phyloP scores from a whole-genome alignment of 2,888 invertebrate species.

The Dryobotodes eremita region DNA sequence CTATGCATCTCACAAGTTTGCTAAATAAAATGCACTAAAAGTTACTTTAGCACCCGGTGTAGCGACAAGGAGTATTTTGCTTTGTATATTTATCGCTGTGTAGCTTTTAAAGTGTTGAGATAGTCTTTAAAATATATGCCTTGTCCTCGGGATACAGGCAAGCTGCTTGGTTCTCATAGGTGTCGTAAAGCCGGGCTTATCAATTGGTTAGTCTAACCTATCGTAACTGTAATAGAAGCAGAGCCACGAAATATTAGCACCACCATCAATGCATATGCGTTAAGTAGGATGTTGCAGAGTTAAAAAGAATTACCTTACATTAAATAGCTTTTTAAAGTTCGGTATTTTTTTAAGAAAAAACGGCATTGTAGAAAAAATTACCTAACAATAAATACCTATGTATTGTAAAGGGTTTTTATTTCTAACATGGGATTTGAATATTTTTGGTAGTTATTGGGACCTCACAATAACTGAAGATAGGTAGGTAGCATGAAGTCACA shows the following conservation, averaged over 20 bases:
- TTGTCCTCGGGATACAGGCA: background rate
- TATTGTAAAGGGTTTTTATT: too few relatives aligned
- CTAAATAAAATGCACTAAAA: conserved; percentile 69
- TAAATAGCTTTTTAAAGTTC: too few relatives aligned
- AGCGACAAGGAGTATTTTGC: conserved; percentile 34
- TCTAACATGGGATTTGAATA: too few relatives aligned
- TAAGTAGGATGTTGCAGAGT: too few relatives aligned
- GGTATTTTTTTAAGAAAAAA: too few relatives aligned
- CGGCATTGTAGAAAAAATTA: too few relatives aligned
- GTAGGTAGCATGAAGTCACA: too few relatives aligned
- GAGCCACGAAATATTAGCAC: background rate
- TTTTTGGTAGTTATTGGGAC: too few relatives aligned
- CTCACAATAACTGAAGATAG: too few relatives aligned
- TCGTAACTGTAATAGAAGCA: background rate
- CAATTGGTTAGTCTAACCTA: background rate
- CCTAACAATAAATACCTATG: too few relatives aligned
- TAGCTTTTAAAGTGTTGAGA: conserved; percentile 13
- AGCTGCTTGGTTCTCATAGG: background rate
- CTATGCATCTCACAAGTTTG: conserved; percentile 64
- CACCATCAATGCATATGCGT: background rate
- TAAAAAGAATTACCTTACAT: too few relatives aligned
- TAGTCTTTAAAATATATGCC: conserved; percentile 24
- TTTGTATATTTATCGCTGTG: conserved; percentile 26
- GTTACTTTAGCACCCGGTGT: conserved; percentile 59
- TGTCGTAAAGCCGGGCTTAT: background rate